Conservation (phyloP, 2,888 invertebrate genomes). For the Hoplodrina ambigua region DNA sequence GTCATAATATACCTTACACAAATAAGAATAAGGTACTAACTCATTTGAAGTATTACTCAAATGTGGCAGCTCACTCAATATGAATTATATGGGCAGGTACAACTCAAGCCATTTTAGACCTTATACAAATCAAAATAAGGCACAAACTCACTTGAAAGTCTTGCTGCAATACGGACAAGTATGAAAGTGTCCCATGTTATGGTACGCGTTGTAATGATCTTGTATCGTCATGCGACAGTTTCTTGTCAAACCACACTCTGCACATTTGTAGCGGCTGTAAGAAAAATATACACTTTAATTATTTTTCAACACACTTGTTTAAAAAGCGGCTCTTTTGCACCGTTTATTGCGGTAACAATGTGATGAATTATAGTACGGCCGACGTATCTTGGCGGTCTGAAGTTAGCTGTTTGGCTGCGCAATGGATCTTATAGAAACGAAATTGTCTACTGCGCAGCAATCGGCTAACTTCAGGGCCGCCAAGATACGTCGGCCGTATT, state of each 20-base stretch:
- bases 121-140: not conserved
- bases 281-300: not conserved
- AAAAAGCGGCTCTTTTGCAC: too few relatives aligned
- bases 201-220: conserved; percentile 75
- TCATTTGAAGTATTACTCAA: not conserved
- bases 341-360: too few relatives aligned
- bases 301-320: too few relatives aligned
- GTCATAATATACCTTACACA: too few relatives aligned
- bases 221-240: conserved; percentile 69
- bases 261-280: conserved; percentile 79
- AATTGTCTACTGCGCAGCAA: too few relatives aligned
- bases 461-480: too few relatives aligned
- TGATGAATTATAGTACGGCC: too few relatives aligned
- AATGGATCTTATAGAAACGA: too few relatives aligned
- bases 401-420: too few relatives aligned
- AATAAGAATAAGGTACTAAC: not conserved
- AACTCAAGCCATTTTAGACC: conserved; percentile 7
- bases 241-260: conserved; percentile 73
- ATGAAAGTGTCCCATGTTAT: conserved; percentile 58
- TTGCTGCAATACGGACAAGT: conserved; percentile 75
- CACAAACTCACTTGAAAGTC: conserved; percentile 75
- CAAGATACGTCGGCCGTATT: too few relatives aligned
- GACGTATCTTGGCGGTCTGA: too few relatives aligned
- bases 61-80: too few relatives aligned
- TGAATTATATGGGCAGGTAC: not conserved